Evolutionary conservation across 1,140 invertebrate genomes (phyloP).

Genomic region (Plutomurus gul): DNA sequence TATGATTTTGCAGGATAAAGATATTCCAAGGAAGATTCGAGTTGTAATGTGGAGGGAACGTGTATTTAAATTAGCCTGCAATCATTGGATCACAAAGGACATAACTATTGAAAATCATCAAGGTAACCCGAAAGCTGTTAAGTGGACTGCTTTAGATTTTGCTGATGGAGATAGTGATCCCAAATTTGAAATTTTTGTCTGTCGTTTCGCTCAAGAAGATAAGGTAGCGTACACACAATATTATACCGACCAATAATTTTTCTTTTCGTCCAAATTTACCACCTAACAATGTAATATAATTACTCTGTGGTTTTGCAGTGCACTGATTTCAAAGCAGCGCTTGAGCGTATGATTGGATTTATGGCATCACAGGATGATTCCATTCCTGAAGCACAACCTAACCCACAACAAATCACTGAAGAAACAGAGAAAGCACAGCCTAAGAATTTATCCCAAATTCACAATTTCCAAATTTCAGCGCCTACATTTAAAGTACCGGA

Average conservation of each 20-base stretch:
- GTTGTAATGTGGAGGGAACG: constrained; percentile 78
- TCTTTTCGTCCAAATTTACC: neutral
- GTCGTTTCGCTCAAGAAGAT: constrained; percentile 73
- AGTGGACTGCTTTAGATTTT: constrained; percentile 76
- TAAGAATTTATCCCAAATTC: neutral
- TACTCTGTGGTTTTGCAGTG: neutral
- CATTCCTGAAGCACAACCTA: too few relatives aligned
- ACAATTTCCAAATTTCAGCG: constrained; percentile 17
- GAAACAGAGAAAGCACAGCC: too few relatives aligned
- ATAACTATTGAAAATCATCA: constrained; percentile 67
- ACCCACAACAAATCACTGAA: too few relatives aligned
- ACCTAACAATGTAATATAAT: neutral
- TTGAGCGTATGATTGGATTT: neutral
- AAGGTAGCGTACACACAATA: constrained; percentile 48
- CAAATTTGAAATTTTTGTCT: constrained; percentile 69
- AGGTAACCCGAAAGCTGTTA: constrained; percentile 68
- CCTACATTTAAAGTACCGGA: neutral
- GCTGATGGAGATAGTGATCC: constrained; percentile 67
- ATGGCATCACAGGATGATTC: neutral
- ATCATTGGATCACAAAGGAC: constrained; percentile 69
- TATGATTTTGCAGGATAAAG: constrained; percentile 73
- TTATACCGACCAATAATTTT: neutral
- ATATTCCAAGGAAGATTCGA: constrained; percentile 65
- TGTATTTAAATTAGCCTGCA: constrained; percentile 75
- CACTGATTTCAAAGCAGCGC: neutral